Evolutionary conservation across 2,113 vertebrate species (phyloP).

Genomic region (Grantiella picta): DNA sequence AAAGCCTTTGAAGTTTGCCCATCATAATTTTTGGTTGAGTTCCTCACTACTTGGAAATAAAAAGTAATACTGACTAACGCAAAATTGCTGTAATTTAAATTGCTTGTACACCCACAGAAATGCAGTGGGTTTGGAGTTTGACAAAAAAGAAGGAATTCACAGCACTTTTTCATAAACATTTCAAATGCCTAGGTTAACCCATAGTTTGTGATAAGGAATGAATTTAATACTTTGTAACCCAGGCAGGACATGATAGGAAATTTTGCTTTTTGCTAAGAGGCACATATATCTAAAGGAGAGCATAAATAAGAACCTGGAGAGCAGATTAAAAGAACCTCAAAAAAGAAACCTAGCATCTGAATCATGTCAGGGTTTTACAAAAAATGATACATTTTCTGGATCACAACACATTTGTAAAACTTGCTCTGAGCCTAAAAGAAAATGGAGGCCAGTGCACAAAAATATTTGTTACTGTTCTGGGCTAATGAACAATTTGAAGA

Average conservation of each 20-base stretch:
- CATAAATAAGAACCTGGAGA: slow-evolving; percentile 30
- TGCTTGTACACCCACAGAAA: slow-evolving; percentile 58
- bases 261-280: slow-evolving; percentile 28
- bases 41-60: background rate
- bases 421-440: background rate
- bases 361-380: background rate
- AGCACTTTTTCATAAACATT: slow-evolving; percentile 38
- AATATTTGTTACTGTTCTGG: background rate
- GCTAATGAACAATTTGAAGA: slow-evolving; percentile 6
- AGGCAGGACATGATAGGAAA: slow-evolving; percentile 15
- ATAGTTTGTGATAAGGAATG: slow-evolving; percentile 21
- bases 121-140: slow-evolving; percentile 42
- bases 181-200: slow-evolving; percentile 34
- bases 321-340: slow-evolving; percentile 27
- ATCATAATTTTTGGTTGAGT: background rate
- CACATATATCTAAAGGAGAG: background rate
- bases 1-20: slow-evolving; percentile 5
- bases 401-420: background rate
- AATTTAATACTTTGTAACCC: slow-evolving; percentile 30
- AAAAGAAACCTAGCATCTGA: slow-evolving; percentile 27
- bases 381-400: background rate
- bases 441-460: background rate
- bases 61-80: slow-evolving; percentile 15
- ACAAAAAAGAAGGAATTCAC: slow-evolving; percentile 41
- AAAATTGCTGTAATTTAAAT: slow-evolving; percentile 43